phyloP scores from a whole-genome alignment of 1,140 invertebrate species.

The Heliothis virescens region DNA sequence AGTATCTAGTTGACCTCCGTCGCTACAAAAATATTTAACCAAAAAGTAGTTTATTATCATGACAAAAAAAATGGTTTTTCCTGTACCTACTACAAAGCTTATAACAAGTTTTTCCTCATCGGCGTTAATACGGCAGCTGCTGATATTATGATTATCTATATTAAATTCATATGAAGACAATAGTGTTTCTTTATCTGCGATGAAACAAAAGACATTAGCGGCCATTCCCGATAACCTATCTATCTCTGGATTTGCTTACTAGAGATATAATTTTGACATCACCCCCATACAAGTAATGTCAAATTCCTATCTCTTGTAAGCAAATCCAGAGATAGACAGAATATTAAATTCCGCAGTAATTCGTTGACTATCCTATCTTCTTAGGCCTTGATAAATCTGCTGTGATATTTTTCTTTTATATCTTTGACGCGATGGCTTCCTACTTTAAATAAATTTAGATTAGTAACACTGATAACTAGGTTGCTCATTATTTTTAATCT shows the following conservation, averaged over 20 bases:
- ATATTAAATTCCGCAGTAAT: no score
- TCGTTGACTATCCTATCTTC: not conserved
- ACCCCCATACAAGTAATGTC: no score
- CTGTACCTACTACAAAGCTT: not conserved
- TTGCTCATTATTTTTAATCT: not conserved
- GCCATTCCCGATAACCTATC: no score
- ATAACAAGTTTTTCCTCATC: conserved; percentile 7
- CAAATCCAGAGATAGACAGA: no score
- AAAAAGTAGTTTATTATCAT: not conserved
- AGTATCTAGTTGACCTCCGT: not conserved
- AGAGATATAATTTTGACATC: no score
- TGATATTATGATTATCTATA: not conserved
- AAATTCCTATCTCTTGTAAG: no score
- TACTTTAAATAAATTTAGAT: conserved; percentile 1
- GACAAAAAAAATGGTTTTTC: not conserved
- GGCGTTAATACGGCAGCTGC: not conserved
- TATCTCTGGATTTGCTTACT: no score
- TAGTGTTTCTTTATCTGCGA: not conserved
- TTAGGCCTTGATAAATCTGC: no score
- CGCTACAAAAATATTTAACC: not conserved
- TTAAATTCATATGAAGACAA: conserved; percentile 2
- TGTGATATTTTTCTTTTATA: no score
- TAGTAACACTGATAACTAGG: not conserved
- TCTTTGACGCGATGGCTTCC: not conserved
- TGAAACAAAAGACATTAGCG: conserved; percentile 21